A percentile compares a stretch with the other conserved stretches of the same genome.
These are phyloP conservation scores for Agrotis ipsilon DNA, from an alignment of 2,888 invertebrate species.

Conservation along the genomic window DNA sequence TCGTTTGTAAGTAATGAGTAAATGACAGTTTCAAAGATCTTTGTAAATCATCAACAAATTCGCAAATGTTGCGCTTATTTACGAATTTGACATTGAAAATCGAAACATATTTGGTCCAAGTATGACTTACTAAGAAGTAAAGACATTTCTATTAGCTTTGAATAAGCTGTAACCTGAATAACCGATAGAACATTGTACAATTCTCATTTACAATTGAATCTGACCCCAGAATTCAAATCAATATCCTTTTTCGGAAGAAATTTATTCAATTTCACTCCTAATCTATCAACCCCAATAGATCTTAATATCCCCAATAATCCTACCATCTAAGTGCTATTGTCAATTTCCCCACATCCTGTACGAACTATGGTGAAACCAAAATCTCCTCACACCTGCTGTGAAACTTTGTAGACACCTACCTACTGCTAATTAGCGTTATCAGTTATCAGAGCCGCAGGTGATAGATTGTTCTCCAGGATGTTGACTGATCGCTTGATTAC, in stretches of 20 bases:
- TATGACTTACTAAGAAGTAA: too few species aligned
- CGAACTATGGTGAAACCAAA: conserved; percentile 27
- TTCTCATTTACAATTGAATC: too few species aligned
- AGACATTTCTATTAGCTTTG: too few species aligned
- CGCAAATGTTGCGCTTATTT: too few species aligned
- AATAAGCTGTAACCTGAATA: not conserved
- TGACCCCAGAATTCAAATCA: too few species aligned
- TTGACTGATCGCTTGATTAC: conserved; percentile 71
- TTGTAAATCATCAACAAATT: not conserved
- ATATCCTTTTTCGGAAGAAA: not conserved
- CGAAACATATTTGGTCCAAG: too few species aligned
- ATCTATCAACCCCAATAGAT: not conserved
- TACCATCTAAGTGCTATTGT: not conserved
- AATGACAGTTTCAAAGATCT: not conserved
- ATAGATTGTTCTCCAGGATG: conserved; percentile 67
- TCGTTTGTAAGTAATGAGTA: not conserved
- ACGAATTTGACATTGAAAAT: too few species aligned
- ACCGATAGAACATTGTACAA: too few species aligned
- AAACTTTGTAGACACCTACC: conserved; percentile 47
- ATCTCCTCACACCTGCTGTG: conserved; percentile 45
- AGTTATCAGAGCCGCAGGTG: conserved; percentile 66
- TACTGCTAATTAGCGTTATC: conserved; percentile 65
- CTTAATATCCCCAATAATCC: not conserved
- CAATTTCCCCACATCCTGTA: conserved; percentile 42
- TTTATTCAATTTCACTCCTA: too few species aligned